Conservation (phyloP, 2,797 vertebrate species). For the Limosa lapponica region DNA sequence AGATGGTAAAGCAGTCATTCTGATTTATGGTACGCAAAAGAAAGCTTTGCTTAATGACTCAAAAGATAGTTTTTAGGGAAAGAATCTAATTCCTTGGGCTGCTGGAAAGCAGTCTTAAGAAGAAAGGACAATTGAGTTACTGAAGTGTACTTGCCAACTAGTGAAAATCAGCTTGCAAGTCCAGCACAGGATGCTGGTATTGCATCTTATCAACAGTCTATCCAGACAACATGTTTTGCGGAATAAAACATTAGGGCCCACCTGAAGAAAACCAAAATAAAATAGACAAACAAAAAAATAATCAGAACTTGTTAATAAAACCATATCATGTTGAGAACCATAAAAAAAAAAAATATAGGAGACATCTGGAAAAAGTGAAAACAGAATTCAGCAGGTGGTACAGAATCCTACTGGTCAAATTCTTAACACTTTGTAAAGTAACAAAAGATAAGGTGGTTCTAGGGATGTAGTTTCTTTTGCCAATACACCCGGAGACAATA, state of each 20-base stretch:
- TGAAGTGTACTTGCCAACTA: not conserved
- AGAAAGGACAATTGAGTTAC: not conserved
- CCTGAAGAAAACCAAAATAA: not conserved
- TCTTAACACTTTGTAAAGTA: not conserved
- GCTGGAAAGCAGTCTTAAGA: not conserved
- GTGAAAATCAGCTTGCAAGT: not conserved
- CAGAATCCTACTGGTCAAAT: not conserved
- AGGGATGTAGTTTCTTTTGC: not conserved
- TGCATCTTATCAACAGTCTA: not conserved
- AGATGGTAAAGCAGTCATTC: not conserved
- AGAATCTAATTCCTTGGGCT: not conserved
- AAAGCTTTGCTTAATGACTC: not conserved
- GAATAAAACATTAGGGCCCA: not conserved
- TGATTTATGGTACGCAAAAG: not conserved
- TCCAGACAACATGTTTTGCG: not conserved
- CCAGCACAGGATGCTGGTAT: not conserved
- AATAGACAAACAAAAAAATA: not conserved
- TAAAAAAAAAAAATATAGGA: no score
- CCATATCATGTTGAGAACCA: not conserved
- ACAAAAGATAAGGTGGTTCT: not conserved
- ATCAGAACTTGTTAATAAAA: not conserved
- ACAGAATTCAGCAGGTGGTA: not conserved
- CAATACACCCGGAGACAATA: rapidly evolving
- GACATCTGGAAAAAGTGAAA: not conserved
- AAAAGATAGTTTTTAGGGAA: not conserved